Base-by-base conservation (phyloP, 2,797 vertebrate species). In the Acanthornis magna region DNA sequence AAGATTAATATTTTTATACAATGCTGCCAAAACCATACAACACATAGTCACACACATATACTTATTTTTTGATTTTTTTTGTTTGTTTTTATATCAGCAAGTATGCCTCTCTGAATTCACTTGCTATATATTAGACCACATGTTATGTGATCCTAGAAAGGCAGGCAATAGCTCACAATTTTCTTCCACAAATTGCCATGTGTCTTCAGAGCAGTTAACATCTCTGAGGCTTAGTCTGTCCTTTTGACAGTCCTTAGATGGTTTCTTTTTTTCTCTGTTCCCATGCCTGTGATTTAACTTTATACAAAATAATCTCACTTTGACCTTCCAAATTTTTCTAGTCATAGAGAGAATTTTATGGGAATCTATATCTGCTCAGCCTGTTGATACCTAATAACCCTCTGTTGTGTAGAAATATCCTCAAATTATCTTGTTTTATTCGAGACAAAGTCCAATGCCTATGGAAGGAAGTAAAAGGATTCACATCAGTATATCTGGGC, bases 1-100 rank as follows among this genome's bases (percentile, higher is more conserved):
- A 96, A 91, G 34, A 91, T 85, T 86, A 45, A 84, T 88, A 85
- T 16, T 18, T 96, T 93, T 85, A 32, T 58, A 91, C 87, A 73
- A 88, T 34, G 53, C 4, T 93, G 25, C 90, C 92, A 89, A 89
- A 68, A 54, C 8, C 2, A 45, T 34, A 11, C 3, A 54, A 19
- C 13, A n/a, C 3, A 22, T 17, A 30, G 3, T 14, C 23, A 75
- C 19, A 29, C 3, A 27, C 0, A 9, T 4, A 19, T 43, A 10
- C 10, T 57, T 95, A 84, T 61, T 58, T 73, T 42, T 82, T 67
- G 34, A 23, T 48, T 47, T 48, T 47, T 48, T 66, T 38, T 15
- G 2, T 36, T 84, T 81, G 16, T 50, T 88, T 93, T 88, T 88
- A 63, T 17, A 62, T 84, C 30, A 92, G 17, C 76, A 95, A 93